Conservation (phyloP, 2,113 vertebrate genomes). For the Hydrochoerus hydrochaeris region DNA sequence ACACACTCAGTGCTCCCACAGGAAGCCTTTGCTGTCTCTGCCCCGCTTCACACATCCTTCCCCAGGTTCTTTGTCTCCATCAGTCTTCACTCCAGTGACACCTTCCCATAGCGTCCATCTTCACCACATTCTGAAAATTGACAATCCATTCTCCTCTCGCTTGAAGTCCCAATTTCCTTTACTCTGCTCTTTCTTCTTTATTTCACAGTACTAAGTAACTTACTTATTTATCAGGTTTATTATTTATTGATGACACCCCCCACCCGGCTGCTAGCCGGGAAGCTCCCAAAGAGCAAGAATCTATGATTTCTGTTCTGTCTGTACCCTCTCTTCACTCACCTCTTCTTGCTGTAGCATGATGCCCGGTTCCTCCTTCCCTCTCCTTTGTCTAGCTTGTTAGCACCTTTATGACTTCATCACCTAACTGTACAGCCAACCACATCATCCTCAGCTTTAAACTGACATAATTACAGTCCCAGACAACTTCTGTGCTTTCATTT, state of each 20-base stretch:
- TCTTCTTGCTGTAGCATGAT: background rate
- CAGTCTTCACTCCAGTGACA: background rate
- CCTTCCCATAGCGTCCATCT: background rate
- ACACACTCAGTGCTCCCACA: accelerated
- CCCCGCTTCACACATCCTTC: background rate
- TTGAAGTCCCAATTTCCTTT: background rate
- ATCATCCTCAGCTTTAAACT: background rate
- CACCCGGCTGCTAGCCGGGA: too few relatives aligned
- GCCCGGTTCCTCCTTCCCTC: background rate
- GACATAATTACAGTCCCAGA: background rate
- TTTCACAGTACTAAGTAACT: background rate
- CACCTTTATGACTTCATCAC: background rate
- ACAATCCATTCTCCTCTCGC: accelerated
- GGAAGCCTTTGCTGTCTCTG: background rate
- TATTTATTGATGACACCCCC: background rate
- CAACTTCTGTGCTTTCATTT: background rate
- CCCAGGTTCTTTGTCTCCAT: background rate
- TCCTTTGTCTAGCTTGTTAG: background rate
- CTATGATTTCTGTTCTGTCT: background rate
- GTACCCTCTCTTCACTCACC: background rate
- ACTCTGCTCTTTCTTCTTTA: too few relatives aligned
- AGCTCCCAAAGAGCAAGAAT: background rate
- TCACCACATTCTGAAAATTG: background rate
- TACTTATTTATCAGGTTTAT: background rate
- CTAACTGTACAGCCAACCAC: background rate